Evolutionary conservation across 1,140 invertebrate genomes (phyloP).

Genomic region (Phymastichus coffea): DNA sequence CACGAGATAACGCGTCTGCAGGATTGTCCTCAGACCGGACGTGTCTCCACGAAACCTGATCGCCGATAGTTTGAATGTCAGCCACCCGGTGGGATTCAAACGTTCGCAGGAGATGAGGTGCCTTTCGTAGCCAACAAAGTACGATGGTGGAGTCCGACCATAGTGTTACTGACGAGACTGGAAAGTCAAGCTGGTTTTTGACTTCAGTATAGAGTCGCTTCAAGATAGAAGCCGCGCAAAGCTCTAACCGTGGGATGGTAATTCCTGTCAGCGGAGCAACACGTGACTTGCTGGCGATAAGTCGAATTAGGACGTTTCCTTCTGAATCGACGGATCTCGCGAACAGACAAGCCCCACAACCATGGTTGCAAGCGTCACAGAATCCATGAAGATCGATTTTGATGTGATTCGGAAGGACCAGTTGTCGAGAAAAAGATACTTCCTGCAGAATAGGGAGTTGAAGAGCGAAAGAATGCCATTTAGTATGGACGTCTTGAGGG

Average conservation of each 20-base stretch:
- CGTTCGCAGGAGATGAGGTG: background rate
- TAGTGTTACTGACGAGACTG: background rate
- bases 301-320: background rate
- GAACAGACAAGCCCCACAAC: conserved; percentile 6
- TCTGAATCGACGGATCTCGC: background rate
- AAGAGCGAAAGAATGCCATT: background rate
- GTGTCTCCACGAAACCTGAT: too few relatives aligned
- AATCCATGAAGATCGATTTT: conserved; percentile 4
- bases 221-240: too few relatives aligned
- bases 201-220: too few relatives aligned
- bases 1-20: too few relatives aligned
- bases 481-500: too few relatives aligned
- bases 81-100: too few relatives aligned
- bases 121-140: conserved; percentile 29
- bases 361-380: conserved; percentile 8
- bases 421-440: background rate
- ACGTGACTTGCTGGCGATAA: background rate
- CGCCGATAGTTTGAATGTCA: conserved; percentile 29
- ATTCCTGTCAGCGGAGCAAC: conserved; percentile 2
- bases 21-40: too few relatives aligned
- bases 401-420: background rate
- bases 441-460: background rate
- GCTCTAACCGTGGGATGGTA: conserved; percentile 26
- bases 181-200: background rate
- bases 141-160: too few relatives aligned